Evolutionary conservation across 2,113 vertebrate species (phyloP).

Genomic region (Ptilorrhoa leucosticta): DNA sequence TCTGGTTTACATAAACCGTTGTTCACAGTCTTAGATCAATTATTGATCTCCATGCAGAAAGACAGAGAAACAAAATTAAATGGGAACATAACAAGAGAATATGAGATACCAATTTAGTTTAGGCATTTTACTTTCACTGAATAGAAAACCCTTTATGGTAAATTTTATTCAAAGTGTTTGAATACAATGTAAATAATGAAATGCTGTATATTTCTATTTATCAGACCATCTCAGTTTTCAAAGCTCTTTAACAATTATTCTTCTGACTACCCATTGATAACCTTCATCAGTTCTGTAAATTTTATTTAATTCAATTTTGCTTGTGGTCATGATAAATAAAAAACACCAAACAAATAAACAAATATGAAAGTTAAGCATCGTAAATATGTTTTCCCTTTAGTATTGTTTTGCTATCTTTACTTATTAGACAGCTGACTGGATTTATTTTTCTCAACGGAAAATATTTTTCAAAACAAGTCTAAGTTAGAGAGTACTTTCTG

Average conservation of each 20-base stretch:
- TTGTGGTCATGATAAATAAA: background rate
- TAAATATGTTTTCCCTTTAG: background rate
- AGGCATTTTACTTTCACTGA: background rate
- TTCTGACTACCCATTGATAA: background rate
- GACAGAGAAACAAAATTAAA: background rate
- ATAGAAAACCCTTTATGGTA: background rate
- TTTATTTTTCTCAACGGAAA: conserved; percentile 34
- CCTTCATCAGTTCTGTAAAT: conserved; percentile 2
- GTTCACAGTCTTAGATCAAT: background rate
- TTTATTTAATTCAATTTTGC: background rate
- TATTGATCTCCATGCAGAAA: background rate
- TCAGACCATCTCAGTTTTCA: background rate
- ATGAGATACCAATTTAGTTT: background rate
- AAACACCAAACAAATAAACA: background rate
- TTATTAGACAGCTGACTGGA: conserved; percentile 35
- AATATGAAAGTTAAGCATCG: background rate
- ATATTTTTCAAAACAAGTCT: conserved; percentile 34
- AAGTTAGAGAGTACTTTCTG: conserved; percentile 40
- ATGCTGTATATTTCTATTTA: background rate
- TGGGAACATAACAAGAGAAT: background rate
- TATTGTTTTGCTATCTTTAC: background rate
- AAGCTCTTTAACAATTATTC: background rate
- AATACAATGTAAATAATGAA: background rate
- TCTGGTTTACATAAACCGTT: background rate
- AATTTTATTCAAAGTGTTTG: background rate